Base-by-base conservation (phyloP, 2,888 invertebrate genomes). In the Ophion obscuratus region DNA sequence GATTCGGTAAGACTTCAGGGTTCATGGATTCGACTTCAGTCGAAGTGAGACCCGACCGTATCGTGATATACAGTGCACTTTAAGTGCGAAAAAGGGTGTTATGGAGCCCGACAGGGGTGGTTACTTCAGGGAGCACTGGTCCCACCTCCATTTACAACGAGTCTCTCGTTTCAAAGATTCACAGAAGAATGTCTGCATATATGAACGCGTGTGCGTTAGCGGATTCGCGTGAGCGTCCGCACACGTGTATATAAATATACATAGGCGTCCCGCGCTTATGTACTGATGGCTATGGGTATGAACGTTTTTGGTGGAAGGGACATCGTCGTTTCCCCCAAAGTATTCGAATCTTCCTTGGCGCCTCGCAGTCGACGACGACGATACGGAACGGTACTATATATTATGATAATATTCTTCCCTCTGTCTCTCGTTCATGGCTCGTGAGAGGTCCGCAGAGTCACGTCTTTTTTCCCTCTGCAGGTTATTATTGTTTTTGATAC, bases 91-190 rank as follows among this genome's bases (percentile, higher is more conserved):
- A 74, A 83, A 78, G 68, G 53, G 62, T 27, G 76, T 75, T 71
- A 57, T 27, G 57, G 53, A 47, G 53, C n/a, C 47, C 68, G 17
- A 61, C 66, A 53, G 66, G 71, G 83, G 62, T 83, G 82, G 85
- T 88, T 88, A 87, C 88, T 88, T 88, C 80, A 73, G 88, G 88
- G 88, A 88, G 57, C 85, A 74, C 71, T 27, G 74, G 88, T 87
- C 86, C 87, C 88, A 84, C 47, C 84, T 87, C 88, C 88, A 88
- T 88, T 88, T 85, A 85, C 86, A 77, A 77, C 66, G 86, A 83
- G 81, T 88, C 86, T 88, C 87, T 85, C 86, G 86, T 88, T 88
- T 87, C 88, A 87, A 84, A 85, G 86, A 88, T 86, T 88, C 82
- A 86, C 86, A 80, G 71, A 75, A 81, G 81, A 81, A 85, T 59